These are phyloP conservation scores for Lycodopsis pacificus DNA, from an alignment of 2,797 vertebrate genomes.

Conservation along the genomic window DNA sequence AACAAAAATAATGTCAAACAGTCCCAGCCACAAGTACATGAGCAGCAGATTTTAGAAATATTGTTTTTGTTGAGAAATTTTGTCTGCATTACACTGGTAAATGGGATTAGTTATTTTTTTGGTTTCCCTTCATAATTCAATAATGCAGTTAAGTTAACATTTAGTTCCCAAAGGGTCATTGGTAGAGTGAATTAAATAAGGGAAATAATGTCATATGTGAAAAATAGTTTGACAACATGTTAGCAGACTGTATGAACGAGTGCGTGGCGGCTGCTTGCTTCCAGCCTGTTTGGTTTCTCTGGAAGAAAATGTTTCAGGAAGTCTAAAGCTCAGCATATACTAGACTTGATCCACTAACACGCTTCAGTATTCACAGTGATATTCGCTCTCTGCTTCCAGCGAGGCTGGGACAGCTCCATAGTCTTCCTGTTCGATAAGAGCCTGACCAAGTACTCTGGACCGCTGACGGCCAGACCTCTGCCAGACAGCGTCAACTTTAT, in stretches of 20 bases:
- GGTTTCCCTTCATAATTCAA: slow-evolving; percentile 7
- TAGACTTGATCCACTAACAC: neutral
- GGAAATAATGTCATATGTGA: neutral
- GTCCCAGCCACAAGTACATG: slow-evolving; percentile 12
- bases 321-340: neutral
- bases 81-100: neutral
- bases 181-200: neutral
- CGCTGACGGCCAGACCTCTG: slow-evolving; percentile 93
- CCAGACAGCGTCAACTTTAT: slow-evolving; percentile 98
- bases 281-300: neutral
- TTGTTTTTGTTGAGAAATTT: slow-evolving; percentile 10
- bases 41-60: neutral
- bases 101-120: neutral
- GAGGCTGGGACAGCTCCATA: slow-evolving; percentile 96
- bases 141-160: neutral
- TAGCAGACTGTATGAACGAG: neutral
- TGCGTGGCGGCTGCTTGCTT: neutral
- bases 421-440: slow-evolving; percentile 99
- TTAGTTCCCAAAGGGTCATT: neutral
- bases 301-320: slow-evolving; percentile 4
- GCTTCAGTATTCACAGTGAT: neutral
- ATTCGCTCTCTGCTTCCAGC: slow-evolving; percentile 78
- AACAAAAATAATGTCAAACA: slow-evolving; percentile 23
- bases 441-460: slow-evolving; percentile 93
- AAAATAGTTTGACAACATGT: neutral